These are phyloP conservation scores for Cheirogaleus medius DNA, from an alignment of 2,113 vertebrate species.

Conservation along the genomic window DNA sequence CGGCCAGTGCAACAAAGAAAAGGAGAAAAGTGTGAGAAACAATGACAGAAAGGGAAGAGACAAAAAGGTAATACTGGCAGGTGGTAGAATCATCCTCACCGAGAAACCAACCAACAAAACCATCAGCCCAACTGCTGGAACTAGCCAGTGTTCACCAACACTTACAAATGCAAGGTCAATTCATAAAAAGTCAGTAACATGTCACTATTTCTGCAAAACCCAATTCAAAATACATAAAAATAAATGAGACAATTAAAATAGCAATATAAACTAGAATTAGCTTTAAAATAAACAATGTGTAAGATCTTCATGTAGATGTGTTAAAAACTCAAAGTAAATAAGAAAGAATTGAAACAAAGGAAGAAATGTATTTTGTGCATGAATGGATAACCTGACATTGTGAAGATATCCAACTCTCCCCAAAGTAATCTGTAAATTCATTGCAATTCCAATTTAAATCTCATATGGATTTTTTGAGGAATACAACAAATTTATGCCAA, in stretches of 20 bases:
- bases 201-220: not conserved
- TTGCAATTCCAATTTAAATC: not conserved
- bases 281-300: not conserved
- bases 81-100: not conserved
- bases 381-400: not conserved
- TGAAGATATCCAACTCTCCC: not conserved
- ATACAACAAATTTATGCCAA: not conserved
- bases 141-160: not conserved
- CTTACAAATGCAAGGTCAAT: not conserved
- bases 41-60: not conserved
- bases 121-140: not conserved
- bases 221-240: not conserved
- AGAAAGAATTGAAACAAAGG: not conserved
- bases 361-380: not conserved
- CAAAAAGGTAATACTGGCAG: not conserved
- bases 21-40: not conserved
- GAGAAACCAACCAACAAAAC: not conserved
- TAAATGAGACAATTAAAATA: not conserved
- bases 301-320: not conserved
- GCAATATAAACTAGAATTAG: not conserved
- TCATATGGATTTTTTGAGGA: not conserved
- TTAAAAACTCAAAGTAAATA: constrained; percentile 1
- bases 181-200: not conserved
- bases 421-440: not conserved
- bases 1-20: not conserved